A percentile compares a stretch with the other conserved stretches of the same genome.
phyloP scores from a whole-genome alignment of 2,113 vertebrate species.

The Ellobius talpinus region DNA sequence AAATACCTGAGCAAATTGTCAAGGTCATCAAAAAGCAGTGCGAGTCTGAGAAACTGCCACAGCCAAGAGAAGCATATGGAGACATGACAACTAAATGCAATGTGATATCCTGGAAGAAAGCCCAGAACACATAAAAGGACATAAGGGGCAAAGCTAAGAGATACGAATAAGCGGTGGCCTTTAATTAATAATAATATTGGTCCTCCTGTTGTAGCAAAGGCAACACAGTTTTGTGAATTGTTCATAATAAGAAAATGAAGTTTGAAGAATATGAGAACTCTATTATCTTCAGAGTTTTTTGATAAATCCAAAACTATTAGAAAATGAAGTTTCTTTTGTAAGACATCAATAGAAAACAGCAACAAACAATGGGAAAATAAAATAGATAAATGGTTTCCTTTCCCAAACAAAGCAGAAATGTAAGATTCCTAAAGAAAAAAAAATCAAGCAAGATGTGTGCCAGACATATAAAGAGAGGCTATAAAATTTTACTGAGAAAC shows the following conservation, averaged over 20 bases:
- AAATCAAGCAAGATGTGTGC: conserved; percentile 60
- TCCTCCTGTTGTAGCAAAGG: conserved; percentile 34
- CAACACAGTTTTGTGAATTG: conserved; percentile 36
- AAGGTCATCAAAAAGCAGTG: neutral
- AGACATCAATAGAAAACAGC: conserved; percentile 47
- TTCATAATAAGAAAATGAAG: conserved; percentile 52
- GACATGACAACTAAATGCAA: neutral
- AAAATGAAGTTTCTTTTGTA: conserved; percentile 58
- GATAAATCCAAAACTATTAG: conserved; percentile 40
- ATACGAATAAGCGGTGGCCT: neutral
- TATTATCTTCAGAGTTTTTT: conserved; percentile 54
- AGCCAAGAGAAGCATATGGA: neutral
- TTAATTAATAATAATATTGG: conserved; percentile 55
- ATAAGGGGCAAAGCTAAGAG: conserved; percentile 12
- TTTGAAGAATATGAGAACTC: neutral
- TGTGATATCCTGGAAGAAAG: neutral
- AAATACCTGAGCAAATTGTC: conserved; percentile 11
- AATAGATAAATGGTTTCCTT: conserved; percentile 44
- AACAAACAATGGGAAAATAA: conserved; percentile 59
- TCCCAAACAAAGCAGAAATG: conserved; percentile 61
- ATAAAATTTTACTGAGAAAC: conserved; percentile 66
- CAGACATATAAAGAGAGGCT: conserved; percentile 60
- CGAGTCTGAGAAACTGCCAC: conserved; percentile 44
- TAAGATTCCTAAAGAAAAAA: conserved; percentile 55
- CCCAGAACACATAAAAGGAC: conserved; percentile 7